Base-by-base conservation (phyloP, 1,140 invertebrate genomes). In the Drosophila athabasca region DNA sequence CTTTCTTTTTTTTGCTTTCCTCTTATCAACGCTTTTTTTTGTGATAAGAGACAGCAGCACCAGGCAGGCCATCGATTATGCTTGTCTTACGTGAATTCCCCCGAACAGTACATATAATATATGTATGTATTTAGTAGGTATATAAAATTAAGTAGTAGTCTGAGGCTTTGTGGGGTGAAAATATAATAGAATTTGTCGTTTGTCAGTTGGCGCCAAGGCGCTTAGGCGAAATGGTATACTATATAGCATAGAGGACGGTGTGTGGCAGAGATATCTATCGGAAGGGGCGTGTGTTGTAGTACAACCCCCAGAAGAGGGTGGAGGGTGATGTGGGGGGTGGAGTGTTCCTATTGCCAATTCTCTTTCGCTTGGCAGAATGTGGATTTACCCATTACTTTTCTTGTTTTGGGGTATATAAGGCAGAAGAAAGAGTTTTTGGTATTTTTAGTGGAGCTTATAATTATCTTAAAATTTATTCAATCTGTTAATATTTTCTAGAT, bases 161-260 rank as follows among this genome's bases (percentile, higher is more conserved):
- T 19, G 29, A 71, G 68, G 69, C 45, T 72, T 62, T 73, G 45
- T 26, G 3, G 35, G 43, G 35, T 43, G 61, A 62, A 73, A 39
- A 61, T 41, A 22, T 73, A 73, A 73, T 73, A 69, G 65, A 70
- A 69, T 70, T 70, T 57, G 52, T 55, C 50, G 66, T 41, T 53
- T 58, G 71, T 66, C 71, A 74, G 53, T 75, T 75, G 71, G 71
- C 71, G 71, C 71, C 71, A 75, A 71, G 71, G 71, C 71, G 71
- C 71, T 74, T 74, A 74, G 55, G 60, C 69, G 46, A 73, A 73
- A 64, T 69, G 22, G 69, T 53, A 24, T 45, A 19, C 9, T 39
- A 24, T 15, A 45, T 19, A 29, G n/a, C n/a, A n/a, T n/a, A 22
- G 19, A 29, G 31, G 43, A 29, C 15, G 39, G 53, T 41, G 24